Conservation (phyloP, 2,797 vertebrate species). For the Rhincodon typus region DNA sequence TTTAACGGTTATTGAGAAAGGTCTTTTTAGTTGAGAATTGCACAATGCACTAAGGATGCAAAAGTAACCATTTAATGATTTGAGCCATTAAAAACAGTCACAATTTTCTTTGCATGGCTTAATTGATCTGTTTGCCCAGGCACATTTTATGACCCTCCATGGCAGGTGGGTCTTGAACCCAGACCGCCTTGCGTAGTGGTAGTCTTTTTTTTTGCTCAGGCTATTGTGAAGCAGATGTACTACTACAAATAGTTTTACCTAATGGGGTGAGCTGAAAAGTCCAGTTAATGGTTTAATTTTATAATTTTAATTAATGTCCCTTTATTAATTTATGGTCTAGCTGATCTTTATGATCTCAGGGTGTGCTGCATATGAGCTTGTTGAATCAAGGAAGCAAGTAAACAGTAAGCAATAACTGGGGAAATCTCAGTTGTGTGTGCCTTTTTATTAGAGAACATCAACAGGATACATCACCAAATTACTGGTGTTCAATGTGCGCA, state of each 20-base stretch:
- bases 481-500: background rate
- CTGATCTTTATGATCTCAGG: no score
- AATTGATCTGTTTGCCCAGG: no score
- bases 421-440: background rate
- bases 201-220: background rate
- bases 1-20: background rate
- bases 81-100: background rate
- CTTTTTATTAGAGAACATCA: background rate
- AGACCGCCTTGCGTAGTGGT: no score
- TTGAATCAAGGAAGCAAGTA: background rate
- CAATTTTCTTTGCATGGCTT: no score
- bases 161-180: no score
- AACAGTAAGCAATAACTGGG: no score
- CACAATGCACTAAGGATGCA: background rate
- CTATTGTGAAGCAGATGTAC: background rate
- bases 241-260: no score
- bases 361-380: background rate
- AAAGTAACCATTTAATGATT: background rate
- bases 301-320: no score
- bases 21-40: background rate
- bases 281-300: no score
- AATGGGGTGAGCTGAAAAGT: no score
- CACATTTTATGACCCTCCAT: no score
- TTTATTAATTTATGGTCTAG: no score
- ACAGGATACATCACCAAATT: background rate